Percentiles rank a stretch among this genome's conserved stretches.
Evolutionary conservation across 2,113 vertebrate species (phyloP).

Genomic region (Pelobates fuscus): DNA sequence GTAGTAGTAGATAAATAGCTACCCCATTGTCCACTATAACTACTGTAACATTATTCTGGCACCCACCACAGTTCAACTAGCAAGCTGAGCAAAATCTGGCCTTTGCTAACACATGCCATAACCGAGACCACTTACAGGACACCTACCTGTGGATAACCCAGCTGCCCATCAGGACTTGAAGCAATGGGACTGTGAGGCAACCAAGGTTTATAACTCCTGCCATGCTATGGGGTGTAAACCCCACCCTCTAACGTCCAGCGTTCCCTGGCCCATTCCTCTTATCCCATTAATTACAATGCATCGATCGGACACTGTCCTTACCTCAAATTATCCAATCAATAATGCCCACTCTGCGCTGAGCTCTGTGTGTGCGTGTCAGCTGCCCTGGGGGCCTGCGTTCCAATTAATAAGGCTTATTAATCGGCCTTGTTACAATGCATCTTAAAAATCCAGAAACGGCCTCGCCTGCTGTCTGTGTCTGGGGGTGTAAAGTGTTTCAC

Average conservation of each 20-base stretch:
- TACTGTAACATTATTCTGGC: too few species aligned
- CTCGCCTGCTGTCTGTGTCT: slow-evolving; percentile 30
- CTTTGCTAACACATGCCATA: too few species aligned
- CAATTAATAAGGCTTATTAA: slow-evolving; percentile 32
- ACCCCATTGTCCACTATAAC: too few species aligned
- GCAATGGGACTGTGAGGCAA: background rate
- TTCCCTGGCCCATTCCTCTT: background rate
- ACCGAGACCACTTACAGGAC: background rate
- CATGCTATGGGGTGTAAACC: background rate
- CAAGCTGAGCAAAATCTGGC: too few species aligned
- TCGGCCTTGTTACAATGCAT: background rate
- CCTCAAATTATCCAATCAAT: slow-evolving; percentile 35
- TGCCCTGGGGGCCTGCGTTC: slow-evolving; percentile 2
- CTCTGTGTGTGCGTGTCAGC: background rate
- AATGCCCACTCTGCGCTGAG: background rate
- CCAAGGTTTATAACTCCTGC: rapidly evolving
- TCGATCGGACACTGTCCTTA: slow-evolving; percentile 16
- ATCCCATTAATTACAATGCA: slow-evolving; percentile 26
- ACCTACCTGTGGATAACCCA: background rate
- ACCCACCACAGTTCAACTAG: too few species aligned
- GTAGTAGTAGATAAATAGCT: too few species aligned
- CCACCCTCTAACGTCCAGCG: slow-evolving; percentile 7
- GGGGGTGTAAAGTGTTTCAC: slow-evolving; percentile 36
- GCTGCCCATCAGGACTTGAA: background rate
- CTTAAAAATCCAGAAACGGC: background rate